These are phyloP conservation scores for Porites lutea DNA, from an alignment of 64 coral and sea anemone species.

Conservation along the genomic window DNA sequence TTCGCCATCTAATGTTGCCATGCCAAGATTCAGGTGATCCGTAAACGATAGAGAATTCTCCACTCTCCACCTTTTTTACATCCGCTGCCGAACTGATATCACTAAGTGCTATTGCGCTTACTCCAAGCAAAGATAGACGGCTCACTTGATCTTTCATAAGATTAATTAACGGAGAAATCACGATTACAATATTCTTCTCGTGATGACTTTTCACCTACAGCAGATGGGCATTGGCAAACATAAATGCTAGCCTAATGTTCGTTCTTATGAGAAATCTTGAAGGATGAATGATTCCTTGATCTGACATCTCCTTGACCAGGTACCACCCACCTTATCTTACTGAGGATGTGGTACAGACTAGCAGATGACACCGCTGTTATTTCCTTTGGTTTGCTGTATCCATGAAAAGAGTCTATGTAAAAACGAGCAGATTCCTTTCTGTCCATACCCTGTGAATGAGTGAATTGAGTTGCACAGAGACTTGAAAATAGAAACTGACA, in stretches of 20 bases:
- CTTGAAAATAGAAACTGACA: too few species aligned
- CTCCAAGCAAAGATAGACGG: not conserved
- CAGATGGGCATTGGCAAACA: too few species aligned
- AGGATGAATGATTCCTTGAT: too few species aligned
- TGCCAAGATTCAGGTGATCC: not conserved
- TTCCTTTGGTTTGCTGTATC: not conserved
- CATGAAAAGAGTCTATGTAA: conserved; percentile 7
- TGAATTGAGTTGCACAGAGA: not conserved
- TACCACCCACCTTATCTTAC: conserved; percentile 22
- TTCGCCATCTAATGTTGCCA: not conserved
- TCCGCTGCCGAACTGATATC: not conserved
- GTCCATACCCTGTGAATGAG: not conserved
- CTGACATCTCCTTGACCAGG: too few species aligned
- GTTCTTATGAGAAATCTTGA: too few species aligned
- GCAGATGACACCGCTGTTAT: not conserved
- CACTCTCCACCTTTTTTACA: not conserved
- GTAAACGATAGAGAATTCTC: not conserved
- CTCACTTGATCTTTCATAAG: not conserved
- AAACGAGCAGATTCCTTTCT: conserved; percentile 15
- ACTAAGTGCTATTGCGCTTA: not conserved
- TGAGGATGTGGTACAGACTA: not conserved
- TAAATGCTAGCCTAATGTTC: too few species aligned
- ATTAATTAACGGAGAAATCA: not conserved
- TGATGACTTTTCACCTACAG: too few species aligned
- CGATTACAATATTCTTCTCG: not conserved